A percentile compares a stretch with the other conserved stretches of the same genome.
Evolutionary conservation across 2,888 invertebrate species (phyloP).

Genomic region (Melanotus villosus): DNA sequence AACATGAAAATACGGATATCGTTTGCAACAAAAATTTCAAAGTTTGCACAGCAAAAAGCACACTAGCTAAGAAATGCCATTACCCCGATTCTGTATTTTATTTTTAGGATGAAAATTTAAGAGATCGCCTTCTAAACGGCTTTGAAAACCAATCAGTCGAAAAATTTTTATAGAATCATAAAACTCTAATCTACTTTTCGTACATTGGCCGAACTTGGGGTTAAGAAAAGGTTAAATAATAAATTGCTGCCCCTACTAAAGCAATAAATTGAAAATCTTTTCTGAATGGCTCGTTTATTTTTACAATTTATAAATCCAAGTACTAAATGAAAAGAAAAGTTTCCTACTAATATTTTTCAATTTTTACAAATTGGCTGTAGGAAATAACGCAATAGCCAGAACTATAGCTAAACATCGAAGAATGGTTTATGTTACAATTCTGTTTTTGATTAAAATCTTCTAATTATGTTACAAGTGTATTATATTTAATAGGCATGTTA

Average conservation of each 20-base stretch:
- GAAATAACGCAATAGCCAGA: too few relatives aligned
- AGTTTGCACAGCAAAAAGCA: neutral
- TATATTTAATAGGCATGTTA: too few relatives aligned
- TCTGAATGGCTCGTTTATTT: too few relatives aligned
- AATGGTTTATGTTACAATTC: too few relatives aligned
- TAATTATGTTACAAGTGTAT: too few relatives aligned
- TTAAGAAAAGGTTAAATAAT: neutral
- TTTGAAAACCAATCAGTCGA: neutral
- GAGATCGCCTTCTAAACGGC: neutral
- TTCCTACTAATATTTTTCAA: too few relatives aligned
- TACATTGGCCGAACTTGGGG: neutral
- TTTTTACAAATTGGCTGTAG: too few relatives aligned
- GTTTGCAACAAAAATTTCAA: constrained; percentile 4
- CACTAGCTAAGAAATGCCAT: neutral
- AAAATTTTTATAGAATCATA: neutral
- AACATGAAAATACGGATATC: constrained; percentile 11
- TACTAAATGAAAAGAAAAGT: too few relatives aligned
- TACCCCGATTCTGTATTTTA: neutral
- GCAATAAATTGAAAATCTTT: too few relatives aligned
- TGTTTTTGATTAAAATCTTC: too few relatives aligned
- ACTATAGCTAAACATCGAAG: too few relatives aligned
- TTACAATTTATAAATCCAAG: too few relatives aligned
- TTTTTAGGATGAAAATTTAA: neutral
- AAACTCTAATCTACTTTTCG: neutral
- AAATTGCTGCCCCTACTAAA: neutral